Evolutionary conservation across 2,888 invertebrate species (phyloP).

Genomic region (Brassicogethes aeneus): DNA sequence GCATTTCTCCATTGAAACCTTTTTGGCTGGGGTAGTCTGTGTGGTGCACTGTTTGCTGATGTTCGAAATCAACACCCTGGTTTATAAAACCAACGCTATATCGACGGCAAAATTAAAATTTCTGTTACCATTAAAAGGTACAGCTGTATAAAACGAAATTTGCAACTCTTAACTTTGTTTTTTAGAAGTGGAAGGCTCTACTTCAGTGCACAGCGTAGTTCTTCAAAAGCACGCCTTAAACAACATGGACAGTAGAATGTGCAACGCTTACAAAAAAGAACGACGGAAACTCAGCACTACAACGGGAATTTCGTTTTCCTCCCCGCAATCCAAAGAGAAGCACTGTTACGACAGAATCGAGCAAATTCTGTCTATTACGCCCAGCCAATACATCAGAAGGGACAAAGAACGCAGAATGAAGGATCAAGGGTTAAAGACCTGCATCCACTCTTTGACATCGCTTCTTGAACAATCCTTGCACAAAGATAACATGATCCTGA

Average conservation of each 20-base stretch:
- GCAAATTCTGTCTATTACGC: slow-evolving; percentile 26
- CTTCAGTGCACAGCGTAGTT: too few species aligned
- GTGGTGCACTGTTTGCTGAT: slow-evolving; percentile 26
- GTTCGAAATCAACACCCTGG: slow-evolving; percentile 26
- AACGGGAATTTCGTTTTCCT: too few species aligned
- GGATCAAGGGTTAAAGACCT: slow-evolving; percentile 26
- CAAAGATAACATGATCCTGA: slow-evolving; percentile 9
- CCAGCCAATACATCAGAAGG: slow-evolving; percentile 31
- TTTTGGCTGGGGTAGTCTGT: slow-evolving; percentile 25
- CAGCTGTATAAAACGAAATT: background rate
- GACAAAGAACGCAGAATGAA: slow-evolving; percentile 29
- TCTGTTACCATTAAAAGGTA: background rate
- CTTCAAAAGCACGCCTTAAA: too few species aligned
- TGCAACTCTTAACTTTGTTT: slow-evolving; percentile 3
- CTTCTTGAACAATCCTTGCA: slow-evolving; percentile 25
- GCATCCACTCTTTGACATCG: slow-evolving; percentile 31
- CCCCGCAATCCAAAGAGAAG: too few species aligned
- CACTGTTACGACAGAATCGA: slow-evolving; percentile 19
- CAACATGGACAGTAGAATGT: too few species aligned
- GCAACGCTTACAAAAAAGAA: too few species aligned
- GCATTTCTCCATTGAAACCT: slow-evolving; percentile 29
- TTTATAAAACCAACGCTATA: slow-evolving; percentile 19
- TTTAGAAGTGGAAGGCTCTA: slow-evolving; percentile 15
- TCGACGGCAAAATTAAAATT: slow-evolving; percentile 18
- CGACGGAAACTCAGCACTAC: too few species aligned